Evolutionary conservation across 2,888 invertebrate species (phyloP), one percentile per base, ranked within the genome.

Genomic region (Anoplius nigerrimus): DNA sequence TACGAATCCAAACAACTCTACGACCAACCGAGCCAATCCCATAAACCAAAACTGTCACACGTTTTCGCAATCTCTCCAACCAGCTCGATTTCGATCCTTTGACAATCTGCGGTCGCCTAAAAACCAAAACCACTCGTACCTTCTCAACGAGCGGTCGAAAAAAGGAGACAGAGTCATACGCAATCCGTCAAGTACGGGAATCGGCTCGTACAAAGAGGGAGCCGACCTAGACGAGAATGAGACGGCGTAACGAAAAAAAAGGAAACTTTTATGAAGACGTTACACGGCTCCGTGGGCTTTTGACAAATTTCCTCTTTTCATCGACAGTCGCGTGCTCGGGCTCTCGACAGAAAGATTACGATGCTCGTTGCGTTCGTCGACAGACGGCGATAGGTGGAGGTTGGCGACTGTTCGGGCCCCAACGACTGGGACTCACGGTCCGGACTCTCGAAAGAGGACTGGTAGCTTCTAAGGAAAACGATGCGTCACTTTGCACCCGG

Each of bases 401-500:
- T 45, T 2, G 11, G 3, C 5, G 48, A n/a, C n/a, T n/a, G n/a
- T n/a, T 16, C 11, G 16, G 48, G 48, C 48, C 16, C 48, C 1
- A 6, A 45, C 42, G 42, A 42, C 42, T 6, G 42, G 13, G 42
- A 48, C 2, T 4, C 16, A 16, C 16, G 18, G 16, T 16, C 16
- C 11, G 16, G 5, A 48, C n/a, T n/a, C n/a, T n/a, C n/a, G n/a
- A 16, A 18, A 15, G 48, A 16, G 6, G 48, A 15, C 16, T 8
- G n/a, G 48, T 4, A n/a, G 48, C 73, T 70, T 24, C 18, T 48
- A 71, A 72, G 78, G 78, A 83, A 86, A 85, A 75, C 84, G 86
- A 83, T 85, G 86, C 86, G 85, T 87, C 86, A 86, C 81, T 84
- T 83, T 82, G 80, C 80, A 75, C 76, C 76, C 81, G 80, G 75